These are phyloP conservation scores for Podargus strigoides DNA, from an alignment of 2,797 vertebrate genomes.

Conservation along the genomic window DNA sequence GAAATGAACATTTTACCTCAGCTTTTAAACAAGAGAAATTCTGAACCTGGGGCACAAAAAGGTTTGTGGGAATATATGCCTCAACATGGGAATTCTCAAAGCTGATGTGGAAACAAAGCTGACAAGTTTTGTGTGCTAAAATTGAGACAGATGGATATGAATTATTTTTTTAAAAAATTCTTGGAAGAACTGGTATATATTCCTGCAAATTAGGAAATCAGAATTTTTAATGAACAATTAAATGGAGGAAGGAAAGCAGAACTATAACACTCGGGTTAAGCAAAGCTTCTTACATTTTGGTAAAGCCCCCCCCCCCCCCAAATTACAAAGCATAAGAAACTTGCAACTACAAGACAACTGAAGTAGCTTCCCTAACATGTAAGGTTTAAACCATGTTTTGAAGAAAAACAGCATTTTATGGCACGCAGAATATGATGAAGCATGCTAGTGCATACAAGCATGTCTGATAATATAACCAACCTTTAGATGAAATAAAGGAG, in stretches of 20 bases:
- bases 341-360: background rate
- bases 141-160: background rate
- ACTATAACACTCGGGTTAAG: background rate
- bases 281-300: background rate
- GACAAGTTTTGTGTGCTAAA: background rate
- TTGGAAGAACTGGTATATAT: background rate
- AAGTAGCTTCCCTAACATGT: background rate
- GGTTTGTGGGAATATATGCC: background rate
- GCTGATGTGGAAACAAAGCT: background rate
- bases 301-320: rapidly evolving
- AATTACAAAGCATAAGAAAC: background rate
- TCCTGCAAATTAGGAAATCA: background rate
- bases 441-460: rapidly evolving
- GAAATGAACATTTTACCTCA: background rate
- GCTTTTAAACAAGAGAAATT: background rate
- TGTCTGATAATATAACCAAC: background rate
- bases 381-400: background rate
- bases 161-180: background rate
- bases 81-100: background rate
- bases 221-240: background rate
- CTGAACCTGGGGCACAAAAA: background rate
- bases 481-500: background rate
- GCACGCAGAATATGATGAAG: background rate
- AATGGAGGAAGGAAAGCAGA: background rate
- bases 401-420: background rate